Base-by-base conservation (phyloP, 1,140 invertebrate species). In the Lordiphosa mommai region DNA sequence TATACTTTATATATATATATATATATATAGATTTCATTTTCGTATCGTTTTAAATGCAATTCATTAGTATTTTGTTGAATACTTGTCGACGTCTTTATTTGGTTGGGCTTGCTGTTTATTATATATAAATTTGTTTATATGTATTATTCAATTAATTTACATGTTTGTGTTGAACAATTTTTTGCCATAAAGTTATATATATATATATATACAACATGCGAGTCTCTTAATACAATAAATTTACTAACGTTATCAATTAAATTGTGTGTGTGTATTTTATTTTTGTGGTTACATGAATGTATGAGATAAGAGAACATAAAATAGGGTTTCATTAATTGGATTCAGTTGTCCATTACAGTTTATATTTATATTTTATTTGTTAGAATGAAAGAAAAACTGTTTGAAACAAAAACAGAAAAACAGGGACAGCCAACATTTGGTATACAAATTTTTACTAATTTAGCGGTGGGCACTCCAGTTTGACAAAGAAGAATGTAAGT, bases 101-200 rank as follows among this genome's bases (percentile, higher is more conserved):
- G 65, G 48, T 29, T 34, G 36, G 43, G 37, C 33, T 68, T 52
- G 43, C 61, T 47, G 57, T 53, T 55, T 51, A 40, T 43, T 33
- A 9, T 37, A 13, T 43, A 14, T n/a, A n/a, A n/a, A 20, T 33
- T 50, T 20, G 27, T 52, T 63, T 60, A 46, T 51, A 52, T 66
- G 46, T 67, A 55, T 77, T 77, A 63, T 60, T 76, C 41, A 74
- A 82, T 80, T 71, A 82, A 76, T 82, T 82, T 80, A 80, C 76
- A 80, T 74, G 40, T 56, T 51, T 32, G 41, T 61, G 53, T 57
- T 61, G 68, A 66, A 70, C 72, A 60, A 33, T 50, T 76, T 76
- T 49, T 55, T 53, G 67, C 72, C 71, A 72, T 72, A 59, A 41
- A 66, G 53, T 63, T 73, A 20, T 13, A n/a, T n/a, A n/a, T 16